A percentile compares a stretch with the other conserved stretches of the same genome.
Conservation (phyloP, 2,113 vertebrate genomes). For the Irena cyanogastra region DNA sequence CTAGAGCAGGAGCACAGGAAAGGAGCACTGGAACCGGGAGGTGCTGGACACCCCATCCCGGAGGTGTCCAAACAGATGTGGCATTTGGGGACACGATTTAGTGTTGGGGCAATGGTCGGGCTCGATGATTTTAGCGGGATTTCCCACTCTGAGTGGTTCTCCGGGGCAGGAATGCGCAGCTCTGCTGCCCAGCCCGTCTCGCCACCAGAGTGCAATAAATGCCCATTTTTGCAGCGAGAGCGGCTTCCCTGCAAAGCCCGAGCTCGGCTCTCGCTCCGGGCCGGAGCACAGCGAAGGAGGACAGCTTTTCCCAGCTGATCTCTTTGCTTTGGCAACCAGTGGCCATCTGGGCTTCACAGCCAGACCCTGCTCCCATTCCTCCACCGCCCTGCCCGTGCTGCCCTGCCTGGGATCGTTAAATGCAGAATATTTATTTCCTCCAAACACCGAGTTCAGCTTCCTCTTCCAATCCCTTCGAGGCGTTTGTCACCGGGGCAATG, state of each 20-base stretch:
- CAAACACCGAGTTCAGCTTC: neutral
- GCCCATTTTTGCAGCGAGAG: neutral
- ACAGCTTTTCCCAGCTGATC: neutral
- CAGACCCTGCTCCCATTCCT: neutral
- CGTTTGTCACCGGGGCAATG: neutral
- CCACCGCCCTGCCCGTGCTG: neutral
- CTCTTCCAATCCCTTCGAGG: neutral
- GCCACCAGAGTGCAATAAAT: slow-evolving; percentile 59
- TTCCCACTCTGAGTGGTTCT: accelerated
- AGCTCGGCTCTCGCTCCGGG: neutral
- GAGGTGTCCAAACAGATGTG: neutral
- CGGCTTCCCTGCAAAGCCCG: neutral
- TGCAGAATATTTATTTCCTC: neutral
- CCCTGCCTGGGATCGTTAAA: neutral
- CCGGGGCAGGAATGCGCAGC: neutral
- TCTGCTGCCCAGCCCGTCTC: neutral
- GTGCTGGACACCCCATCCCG: neutral
- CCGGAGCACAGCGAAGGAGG: neutral
- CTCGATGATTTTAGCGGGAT: neutral
- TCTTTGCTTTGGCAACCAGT: neutral
- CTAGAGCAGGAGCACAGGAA: neutral
- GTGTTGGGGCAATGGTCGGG: neutral
- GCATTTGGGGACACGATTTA: neutral
- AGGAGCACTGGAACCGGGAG: neutral
- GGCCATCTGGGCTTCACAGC: neutral